phyloP scores from a whole-genome alignment of 2,113 vertebrate species.

The Hemichromis elongatus region DNA sequence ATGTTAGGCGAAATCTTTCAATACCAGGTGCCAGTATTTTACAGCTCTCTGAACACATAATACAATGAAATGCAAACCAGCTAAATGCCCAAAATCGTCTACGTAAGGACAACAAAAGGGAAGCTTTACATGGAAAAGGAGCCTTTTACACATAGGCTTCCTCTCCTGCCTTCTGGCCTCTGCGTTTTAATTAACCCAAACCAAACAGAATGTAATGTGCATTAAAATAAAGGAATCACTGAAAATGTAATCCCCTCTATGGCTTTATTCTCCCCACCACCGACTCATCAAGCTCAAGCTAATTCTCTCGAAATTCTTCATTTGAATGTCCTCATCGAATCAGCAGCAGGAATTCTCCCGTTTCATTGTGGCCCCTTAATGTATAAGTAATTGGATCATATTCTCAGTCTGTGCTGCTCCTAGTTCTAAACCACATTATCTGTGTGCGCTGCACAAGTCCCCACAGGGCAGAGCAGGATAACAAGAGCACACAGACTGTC shows the following conservation, averaged over 20 bases:
- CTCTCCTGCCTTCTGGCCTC: neutral
- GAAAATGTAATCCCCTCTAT: conserved; percentile 33
- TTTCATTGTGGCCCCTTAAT: conserved; percentile 54
- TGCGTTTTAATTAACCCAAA: conserved; percentile 27
- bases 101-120: neutral
- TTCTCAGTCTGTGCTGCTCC: conserved; percentile 45
- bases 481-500: conserved; percentile 22
- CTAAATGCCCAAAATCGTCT: neutral
- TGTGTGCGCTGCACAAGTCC: conserved; percentile 37
- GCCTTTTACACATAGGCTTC: neutral
- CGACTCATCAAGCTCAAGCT: neutral
- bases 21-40: neutral
- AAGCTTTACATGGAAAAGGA: neutral
- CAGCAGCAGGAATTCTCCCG: conserved; percentile 31
- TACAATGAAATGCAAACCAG: neutral
- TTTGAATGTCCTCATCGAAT: conserved; percentile 23
- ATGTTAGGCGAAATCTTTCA: neutral
- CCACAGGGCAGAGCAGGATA: conserved; percentile 26
- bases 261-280: conserved; percentile 9
- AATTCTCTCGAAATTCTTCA: conserved; percentile 37
- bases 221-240: conserved; percentile 22
- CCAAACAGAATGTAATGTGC: neutral
- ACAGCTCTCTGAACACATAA: neutral
- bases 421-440: conserved; percentile 57
- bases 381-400: conserved; percentile 63